phyloP scores from a whole-genome alignment of 2,888 invertebrate species.

The Thyatira batis region DNA sequence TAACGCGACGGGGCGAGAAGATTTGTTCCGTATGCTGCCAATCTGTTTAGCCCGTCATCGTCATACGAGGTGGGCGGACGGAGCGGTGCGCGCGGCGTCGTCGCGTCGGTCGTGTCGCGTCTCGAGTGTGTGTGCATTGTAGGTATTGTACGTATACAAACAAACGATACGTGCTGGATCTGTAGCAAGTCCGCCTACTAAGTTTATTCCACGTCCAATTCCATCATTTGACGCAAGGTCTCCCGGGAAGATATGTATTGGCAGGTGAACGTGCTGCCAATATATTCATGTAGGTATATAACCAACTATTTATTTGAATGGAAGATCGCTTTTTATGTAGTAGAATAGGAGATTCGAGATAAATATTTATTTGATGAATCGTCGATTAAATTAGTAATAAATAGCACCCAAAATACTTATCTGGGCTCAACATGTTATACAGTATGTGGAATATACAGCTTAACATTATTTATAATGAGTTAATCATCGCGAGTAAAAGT shows the following conservation, averaged over 20 bases:
- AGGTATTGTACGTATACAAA: not conserved
- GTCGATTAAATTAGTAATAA: too few relatives aligned
- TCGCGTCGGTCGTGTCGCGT: not conserved
- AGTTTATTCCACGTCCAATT: not conserved
- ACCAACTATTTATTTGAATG: not conserved
- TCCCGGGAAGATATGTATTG: not conserved
- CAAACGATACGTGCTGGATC: not conserved
- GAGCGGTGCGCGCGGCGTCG: not conserved
- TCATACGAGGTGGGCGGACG: not conserved
- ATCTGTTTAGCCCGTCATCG: not conserved
- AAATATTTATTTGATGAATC: too few relatives aligned
- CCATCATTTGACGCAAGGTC: not conserved
- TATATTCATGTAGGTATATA: not conserved
- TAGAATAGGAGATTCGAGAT: too few relatives aligned
- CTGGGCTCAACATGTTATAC: too few relatives aligned
- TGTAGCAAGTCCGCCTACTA: not conserved
- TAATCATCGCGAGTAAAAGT: conserved; percentile 21
- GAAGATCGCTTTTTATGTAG: too few relatives aligned
- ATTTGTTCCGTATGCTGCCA: not conserved
- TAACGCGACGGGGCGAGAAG: not conserved
- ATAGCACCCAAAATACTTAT: too few relatives aligned
- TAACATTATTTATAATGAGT: conserved; percentile 8
- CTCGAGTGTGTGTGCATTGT: not conserved
- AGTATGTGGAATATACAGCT: too few relatives aligned
- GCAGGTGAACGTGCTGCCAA: not conserved